Evolutionary conservation across 1,140 invertebrate species (phyloP).

Genomic region (Luehdorfia chinensis): DNA sequence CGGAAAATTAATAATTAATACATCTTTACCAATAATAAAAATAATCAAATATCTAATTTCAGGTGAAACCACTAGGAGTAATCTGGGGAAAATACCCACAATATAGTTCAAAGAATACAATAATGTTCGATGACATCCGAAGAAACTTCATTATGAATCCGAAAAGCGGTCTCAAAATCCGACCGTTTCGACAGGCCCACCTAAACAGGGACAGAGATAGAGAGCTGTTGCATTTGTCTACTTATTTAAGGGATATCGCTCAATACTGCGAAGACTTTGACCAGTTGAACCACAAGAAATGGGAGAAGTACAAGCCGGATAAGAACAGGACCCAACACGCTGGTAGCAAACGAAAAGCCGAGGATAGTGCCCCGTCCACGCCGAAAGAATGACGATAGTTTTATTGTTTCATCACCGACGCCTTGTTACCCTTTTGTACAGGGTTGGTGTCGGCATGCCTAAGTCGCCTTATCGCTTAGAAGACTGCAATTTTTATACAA

Average conservation of each 20-base stretch:
- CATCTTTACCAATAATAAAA: no score
- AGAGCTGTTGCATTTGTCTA: conserved; percentile 89
- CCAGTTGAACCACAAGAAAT: conserved; percentile 91
- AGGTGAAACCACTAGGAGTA: conserved; percentile 92
- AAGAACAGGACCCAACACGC: conserved; percentile 59
- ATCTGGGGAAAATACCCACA: conserved; percentile 97
- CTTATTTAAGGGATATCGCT: conserved; percentile 92
- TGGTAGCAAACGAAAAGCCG: conserved; percentile 69
- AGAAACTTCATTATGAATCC: conserved; percentile 99
- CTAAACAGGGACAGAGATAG: conserved; percentile 90
- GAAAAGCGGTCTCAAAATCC: conserved; percentile 93
- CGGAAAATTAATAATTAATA: no score
- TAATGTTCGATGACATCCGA: conserved; percentile 99
- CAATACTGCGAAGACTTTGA: conserved; percentile 89
- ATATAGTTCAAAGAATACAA: conserved; percentile 93
- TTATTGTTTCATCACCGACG: background rate
- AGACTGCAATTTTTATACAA: conserved; percentile 26
- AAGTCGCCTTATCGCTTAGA: conserved; percentile 27
- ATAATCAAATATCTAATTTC: no score
- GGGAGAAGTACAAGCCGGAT: conserved; percentile 90
- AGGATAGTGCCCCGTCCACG: conserved; percentile 51
- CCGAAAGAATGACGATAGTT: conserved; percentile 52
- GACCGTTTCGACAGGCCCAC: conserved; percentile 94
- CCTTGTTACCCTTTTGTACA: background rate
- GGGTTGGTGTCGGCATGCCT: background rate